Evolutionary conservation across 2,113 vertebrate species (phyloP).

Genomic region (Centropus unirufus): DNA sequence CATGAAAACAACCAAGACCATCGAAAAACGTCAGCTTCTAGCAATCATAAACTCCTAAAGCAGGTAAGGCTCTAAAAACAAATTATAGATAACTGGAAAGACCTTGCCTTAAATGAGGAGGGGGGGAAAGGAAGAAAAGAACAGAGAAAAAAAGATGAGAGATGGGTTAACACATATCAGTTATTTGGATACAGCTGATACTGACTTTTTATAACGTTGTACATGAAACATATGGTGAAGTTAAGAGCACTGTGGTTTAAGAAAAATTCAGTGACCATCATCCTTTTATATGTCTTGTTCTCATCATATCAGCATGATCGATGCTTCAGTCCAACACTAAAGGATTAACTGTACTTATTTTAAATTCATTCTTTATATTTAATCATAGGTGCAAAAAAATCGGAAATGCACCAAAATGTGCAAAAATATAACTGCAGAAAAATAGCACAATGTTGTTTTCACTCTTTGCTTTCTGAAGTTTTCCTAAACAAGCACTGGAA

Average conservation of each 20-base stretch:
- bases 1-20: not conserved
- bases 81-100: not conserved
- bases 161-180: not conserved
- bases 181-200: not conserved
- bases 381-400: not conserved
- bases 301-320: not conserved
- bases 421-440: not conserved
- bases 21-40: not conserved
- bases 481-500: constrained; percentile 16
- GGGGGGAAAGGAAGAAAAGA: not conserved
- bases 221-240: not conserved
- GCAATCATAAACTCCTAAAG: not conserved
- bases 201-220: not conserved
- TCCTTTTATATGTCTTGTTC: not conserved
- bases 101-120: not conserved
- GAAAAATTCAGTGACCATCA: not conserved
- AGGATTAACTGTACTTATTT: constrained; percentile 32
- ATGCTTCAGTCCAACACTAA: not conserved
- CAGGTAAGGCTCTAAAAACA: constrained; percentile 21
- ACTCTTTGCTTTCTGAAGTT: constrained; percentile 20
- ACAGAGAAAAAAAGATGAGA: not conserved
- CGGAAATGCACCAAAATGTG: not conserved
- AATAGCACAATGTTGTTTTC: not conserved
- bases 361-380: not conserved
- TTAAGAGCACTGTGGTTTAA: not conserved